Evolutionary conservation across 2,113 vertebrate species (phyloP), one percentile per base, ranked within the genome.

Genomic region (Gadus chalcogrammus): DNA sequence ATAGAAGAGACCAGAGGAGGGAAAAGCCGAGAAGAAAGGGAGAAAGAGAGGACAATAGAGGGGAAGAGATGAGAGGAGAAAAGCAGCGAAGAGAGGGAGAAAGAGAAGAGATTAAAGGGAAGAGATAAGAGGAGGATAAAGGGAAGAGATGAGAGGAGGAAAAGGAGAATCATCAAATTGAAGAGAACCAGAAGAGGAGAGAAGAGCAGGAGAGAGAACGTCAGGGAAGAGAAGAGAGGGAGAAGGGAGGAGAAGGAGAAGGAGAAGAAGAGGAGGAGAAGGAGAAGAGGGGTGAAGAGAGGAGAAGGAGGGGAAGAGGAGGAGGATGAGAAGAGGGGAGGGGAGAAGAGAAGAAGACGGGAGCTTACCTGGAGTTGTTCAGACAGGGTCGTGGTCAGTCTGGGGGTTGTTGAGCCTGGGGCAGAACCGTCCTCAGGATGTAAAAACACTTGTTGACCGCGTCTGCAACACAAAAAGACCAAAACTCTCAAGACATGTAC

Each of bases 371-470:
- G 89, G 62, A 91, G 87, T 38, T 83, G 84, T 71, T 86, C 80
- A n/a, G 84, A 84, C 77, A 84, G 64, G 52, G 82, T 70, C 74
- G 82, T 77, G 76, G 85, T 78, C 64, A 78, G 86, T 76, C 85
- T 85, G 68, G 58, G 63, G 15, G 76, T 65, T 16, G 76, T 84
- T 80, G 74, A 76, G 61, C 81, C 69, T 35, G 87, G 79, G 65
- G 83, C 86, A 63, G 84, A 85, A 85, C 84, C 86, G 76, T 91
- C 88, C 24, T 91, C 89, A 15, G 89, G 87, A 80, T 81, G 87
- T 68, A 88, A 84, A 68, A 91, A 89, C 84, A 90, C 89, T 86
- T 91, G 89, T 82, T 91, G 89, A 87, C 88, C 88, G 60, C 88
- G 88, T 88, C 89, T 91, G 81, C 60, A 70, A 71, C 15, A 70